Percentiles rank a stretch among this genome's conserved stretches.
Conservation (phyloP, 37 sponge, comb jelly and placozoan species). For the Cladorhizidae sp. region DNA sequence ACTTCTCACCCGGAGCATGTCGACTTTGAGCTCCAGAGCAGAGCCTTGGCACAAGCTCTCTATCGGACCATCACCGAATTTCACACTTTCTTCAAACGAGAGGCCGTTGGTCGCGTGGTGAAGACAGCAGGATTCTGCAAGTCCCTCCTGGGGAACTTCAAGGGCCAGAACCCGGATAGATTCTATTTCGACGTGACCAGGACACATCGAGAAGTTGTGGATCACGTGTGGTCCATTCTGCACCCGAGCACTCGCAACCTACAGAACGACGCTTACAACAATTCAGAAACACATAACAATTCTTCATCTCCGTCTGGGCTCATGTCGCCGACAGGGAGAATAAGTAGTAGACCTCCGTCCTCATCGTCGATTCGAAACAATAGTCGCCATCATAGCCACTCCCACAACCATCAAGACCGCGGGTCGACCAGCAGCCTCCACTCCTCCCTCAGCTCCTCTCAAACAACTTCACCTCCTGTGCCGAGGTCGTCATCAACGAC, state of each 20-base stretch:
- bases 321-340: background rate
- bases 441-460: background rate
- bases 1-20: conserved; percentile 15
- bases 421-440: background rate
- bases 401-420: background rate
- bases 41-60: conserved; percentile 66
- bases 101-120: conserved; percentile 59
- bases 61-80: conserved; percentile 81
- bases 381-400: background rate
- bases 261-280: background rate
- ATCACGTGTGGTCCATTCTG: conserved; percentile 60
- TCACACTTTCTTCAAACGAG: conserved; percentile 80
- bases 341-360: background rate
- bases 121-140: conserved; percentile 72
- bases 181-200: conserved; percentile 79
- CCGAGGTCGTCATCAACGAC: background rate
- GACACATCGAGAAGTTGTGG: conserved; percentile 76
- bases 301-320: background rate
- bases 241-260: conserved; percentile 24
- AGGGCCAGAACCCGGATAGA: conserved; percentile 54
- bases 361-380: background rate
- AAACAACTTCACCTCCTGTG: background rate
- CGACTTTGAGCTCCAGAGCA: conserved; percentile 49
- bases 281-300: background rate
- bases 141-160: conserved; percentile 68